These are phyloP conservation scores for Monopterus albus DNA, from an alignment of 2,113 vertebrate genomes.

Conservation along the genomic window DNA sequence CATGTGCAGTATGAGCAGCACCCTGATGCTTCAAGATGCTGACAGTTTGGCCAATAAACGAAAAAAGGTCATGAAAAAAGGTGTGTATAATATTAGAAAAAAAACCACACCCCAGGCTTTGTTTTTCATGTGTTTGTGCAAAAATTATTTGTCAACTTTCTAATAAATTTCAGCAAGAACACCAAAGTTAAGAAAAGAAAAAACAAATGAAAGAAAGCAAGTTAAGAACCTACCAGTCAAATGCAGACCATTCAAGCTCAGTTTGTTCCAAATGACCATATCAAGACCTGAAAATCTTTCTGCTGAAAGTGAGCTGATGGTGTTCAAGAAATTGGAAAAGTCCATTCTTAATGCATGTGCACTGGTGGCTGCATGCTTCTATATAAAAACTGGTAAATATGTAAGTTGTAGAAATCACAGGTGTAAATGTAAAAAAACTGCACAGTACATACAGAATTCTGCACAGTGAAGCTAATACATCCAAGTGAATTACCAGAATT, in stretches of 20 bases:
- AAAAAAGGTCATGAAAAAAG: slow-evolving; percentile 1
- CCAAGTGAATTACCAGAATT: no score
- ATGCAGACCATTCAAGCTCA: not conserved
- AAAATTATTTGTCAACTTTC: slow-evolving; percentile 9
- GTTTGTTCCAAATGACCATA: not conserved
- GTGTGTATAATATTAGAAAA: not conserved
- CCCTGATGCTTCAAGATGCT: slow-evolving; percentile 23
- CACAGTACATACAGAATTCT: no score
- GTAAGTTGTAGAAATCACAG: no score
- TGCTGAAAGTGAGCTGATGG: no score
- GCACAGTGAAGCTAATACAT: no score
- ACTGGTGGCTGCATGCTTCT: no score
- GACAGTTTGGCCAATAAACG: slow-evolving; percentile 20
- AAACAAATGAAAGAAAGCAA: not conserved
- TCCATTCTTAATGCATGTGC: no score
- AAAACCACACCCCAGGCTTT: not conserved
- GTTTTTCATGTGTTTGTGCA: slow-evolving; percentile 2
- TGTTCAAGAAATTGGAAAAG: no score
- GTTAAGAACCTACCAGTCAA: no score
- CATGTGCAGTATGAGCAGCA: slow-evolving; percentile 27
- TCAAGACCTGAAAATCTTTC: not conserved
- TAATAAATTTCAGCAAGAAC: slow-evolving; percentile 1
- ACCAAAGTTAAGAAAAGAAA: not conserved
- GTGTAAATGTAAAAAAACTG: no score
- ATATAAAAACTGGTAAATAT: no score